Evolutionary conservation across 2,113 vertebrate species (phyloP).

Genomic region (Lethenteron reissneri): DNA sequence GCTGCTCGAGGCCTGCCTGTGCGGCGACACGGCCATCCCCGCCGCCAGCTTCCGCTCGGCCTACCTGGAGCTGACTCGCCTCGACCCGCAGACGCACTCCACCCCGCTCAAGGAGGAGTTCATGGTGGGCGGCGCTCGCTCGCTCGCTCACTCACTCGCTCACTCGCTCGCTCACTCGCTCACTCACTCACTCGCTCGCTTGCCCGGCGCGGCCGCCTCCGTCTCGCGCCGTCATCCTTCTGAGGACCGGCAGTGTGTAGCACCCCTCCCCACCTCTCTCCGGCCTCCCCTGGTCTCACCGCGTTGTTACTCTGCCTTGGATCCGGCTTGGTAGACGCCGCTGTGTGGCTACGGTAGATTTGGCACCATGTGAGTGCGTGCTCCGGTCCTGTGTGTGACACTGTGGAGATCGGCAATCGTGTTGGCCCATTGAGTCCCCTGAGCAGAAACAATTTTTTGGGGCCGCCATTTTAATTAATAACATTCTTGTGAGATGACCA

Average conservation of each 20-base stretch:
- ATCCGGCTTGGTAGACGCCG: not conserved
- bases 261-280: not conserved
- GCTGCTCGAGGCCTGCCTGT: slow-evolving; percentile 19
- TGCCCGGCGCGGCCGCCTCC: not conserved
- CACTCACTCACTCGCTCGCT: not conserved
- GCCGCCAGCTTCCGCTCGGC: slow-evolving; percentile 10
- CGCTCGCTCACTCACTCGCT: not conserved
- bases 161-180: not conserved
- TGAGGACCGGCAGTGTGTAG: not conserved
- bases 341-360: no score
- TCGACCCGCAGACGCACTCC: slow-evolving; percentile 6
- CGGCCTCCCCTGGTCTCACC: not conserved
- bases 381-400: no score
- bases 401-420: no score
- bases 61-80: not conserved
- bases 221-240: not conserved
- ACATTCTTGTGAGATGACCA: not conserved
- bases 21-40: slow-evolving; percentile 12
- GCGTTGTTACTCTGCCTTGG: not conserved
- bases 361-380: no score
- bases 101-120: slow-evolving; percentile 16
- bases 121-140: slow-evolving; percentile 15
- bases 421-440: no score
- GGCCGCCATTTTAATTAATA: no score
- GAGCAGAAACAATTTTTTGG: no score